Conservation (phyloP, 2,113 vertebrate species). For the Podarcis cretensis region DNA sequence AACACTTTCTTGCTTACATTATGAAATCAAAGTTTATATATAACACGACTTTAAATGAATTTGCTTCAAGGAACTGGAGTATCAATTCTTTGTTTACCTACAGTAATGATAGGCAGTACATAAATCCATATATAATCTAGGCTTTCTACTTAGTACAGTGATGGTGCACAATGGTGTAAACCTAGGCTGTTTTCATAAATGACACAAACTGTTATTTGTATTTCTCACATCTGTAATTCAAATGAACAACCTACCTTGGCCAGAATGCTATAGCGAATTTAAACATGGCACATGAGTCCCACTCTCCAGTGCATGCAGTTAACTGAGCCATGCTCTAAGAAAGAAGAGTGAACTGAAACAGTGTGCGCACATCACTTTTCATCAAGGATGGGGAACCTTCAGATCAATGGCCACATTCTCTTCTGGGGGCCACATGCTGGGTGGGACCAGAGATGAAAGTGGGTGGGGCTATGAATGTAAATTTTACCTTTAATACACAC, state of each 20-base stretch:
- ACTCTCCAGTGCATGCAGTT: background rate
- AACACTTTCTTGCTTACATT: conserved; percentile 45
- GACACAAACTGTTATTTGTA: background rate
- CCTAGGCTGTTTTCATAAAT: background rate
- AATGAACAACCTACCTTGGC: background rate
- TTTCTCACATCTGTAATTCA: background rate
- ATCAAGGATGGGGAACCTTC: background rate
- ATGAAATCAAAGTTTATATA: conserved; percentile 40
- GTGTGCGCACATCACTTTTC: background rate
- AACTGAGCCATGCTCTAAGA: background rate
- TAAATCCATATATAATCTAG: background rate
- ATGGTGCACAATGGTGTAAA: background rate
- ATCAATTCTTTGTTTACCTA: conserved; percentile 3
- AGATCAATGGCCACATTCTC: background rate
- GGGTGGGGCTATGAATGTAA: too few species aligned
- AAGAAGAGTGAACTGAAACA: background rate
- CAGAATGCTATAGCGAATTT: background rate
- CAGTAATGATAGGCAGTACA: background rate
- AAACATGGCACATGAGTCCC: background rate
- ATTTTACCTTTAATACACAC: too few species aligned
- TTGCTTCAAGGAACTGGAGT: conserved; percentile 22
- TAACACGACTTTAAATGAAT: conserved; percentile 29
- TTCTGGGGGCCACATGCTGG: background rate
- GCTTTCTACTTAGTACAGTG: background rate
- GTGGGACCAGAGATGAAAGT: too few species aligned